Evolutionary conservation across 2,888 invertebrate species (phyloP).

Genomic region (Anagyrus pseudococci): DNA sequence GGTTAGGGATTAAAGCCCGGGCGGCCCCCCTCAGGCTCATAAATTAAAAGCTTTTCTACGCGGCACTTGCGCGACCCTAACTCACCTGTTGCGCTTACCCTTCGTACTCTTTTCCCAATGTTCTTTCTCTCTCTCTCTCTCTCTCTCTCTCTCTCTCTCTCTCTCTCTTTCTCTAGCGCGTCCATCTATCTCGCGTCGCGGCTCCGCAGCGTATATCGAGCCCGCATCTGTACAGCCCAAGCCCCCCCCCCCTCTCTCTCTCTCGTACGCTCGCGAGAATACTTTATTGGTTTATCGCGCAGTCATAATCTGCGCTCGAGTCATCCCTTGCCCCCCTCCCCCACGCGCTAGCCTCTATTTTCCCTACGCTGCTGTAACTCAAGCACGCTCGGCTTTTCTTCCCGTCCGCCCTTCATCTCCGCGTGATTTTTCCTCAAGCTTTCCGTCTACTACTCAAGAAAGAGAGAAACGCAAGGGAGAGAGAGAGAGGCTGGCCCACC

Average conservation of each 20-base stretch:
- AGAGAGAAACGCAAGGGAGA: too few relatives aligned
- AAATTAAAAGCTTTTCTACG: conserved; percentile 31
- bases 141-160: not conserved
- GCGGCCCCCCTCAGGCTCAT: conserved; percentile 12
- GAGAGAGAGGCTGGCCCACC: too few relatives aligned
- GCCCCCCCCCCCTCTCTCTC: too few relatives aligned
- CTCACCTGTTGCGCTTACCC: conserved; percentile 34
- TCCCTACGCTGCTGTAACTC: conserved; percentile 26
- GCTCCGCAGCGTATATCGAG: conserved; percentile 8
- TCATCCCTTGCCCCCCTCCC: too few relatives aligned
- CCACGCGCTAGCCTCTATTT: conserved; percentile 36
- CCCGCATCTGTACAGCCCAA: conserved; percentile 37
- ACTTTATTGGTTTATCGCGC: conserved; percentile 36
- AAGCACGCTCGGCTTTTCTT: not conserved
- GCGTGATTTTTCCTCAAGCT: too few relatives aligned
- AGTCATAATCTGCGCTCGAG: conserved; percentile 40
- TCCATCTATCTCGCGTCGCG: conserved; percentile 8
- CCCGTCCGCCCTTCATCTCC: not conserved
- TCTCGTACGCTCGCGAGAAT: conserved; percentile 3
- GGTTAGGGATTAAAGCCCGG: conserved; percentile 24
- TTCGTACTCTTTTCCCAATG: not conserved
- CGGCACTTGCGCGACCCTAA: conserved; percentile 30
- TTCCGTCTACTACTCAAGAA: too few relatives aligned
- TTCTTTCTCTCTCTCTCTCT: conserved; percentile 20
- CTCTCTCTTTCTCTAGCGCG: conserved; percentile 11